These are phyloP conservation scores for Thamnophis sirtalis DNA, from an alignment of 2,113 vertebrate species.

Conservation along the genomic window DNA sequence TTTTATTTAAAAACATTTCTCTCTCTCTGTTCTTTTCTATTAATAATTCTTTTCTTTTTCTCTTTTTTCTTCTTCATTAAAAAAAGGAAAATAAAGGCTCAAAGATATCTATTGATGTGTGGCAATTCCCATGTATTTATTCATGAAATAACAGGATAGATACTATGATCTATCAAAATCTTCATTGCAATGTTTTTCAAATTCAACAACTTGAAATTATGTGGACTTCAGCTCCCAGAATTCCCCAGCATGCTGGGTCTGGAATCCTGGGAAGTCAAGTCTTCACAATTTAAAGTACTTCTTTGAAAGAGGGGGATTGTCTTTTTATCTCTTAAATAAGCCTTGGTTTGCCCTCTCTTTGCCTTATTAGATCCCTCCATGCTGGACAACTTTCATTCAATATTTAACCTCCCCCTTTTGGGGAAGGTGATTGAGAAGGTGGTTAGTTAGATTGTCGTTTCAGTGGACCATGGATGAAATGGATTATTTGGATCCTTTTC, in stretches of 20 bases:
- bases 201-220: neutral
- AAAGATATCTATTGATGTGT: neutral
- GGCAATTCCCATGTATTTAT: neutral
- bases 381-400: neutral
- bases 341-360: neutral
- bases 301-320: neutral
- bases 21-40: neutral
- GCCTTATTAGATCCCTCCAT: neutral
- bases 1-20: neutral
- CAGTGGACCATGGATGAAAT: neutral
- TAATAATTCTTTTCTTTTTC: neutral
- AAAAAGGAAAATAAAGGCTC: neutral
- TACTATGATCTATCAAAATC: neutral
- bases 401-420: neutral
- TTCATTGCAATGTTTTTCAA: neutral
- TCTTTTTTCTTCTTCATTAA: neutral
- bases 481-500: neutral
- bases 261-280: neutral
- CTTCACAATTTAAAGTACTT: neutral
- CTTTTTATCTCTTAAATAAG: neutral
- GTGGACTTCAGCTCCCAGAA: neutral
- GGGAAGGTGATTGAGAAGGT: neutral
- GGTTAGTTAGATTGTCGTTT: neutral
- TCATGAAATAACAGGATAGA: neutral
- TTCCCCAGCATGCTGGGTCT: neutral